Base-by-base conservation (phyloP, 2,113 vertebrate genomes). In the Psilopogon haemacephalus region DNA sequence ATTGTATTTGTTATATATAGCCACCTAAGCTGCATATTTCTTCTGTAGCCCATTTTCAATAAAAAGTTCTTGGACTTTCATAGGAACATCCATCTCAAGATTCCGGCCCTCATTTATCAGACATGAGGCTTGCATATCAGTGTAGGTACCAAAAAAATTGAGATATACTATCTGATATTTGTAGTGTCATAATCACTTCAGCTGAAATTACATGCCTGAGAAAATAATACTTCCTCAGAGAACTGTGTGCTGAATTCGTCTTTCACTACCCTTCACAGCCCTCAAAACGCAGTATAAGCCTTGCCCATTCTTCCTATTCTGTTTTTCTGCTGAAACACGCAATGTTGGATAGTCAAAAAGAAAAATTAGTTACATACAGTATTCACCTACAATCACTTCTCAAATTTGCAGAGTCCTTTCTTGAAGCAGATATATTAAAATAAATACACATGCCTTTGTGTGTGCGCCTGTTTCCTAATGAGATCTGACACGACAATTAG, bases 401-500 rank as follows among this genome's bases (percentile, higher is more conserved):
- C 38, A 84, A 78, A 42, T 58, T 58, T 68, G 27, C 69, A 48
- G 52, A 60, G 11, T 30, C 5, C 50, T 33, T 69, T 55, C 65
- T 28, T 50, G 32, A 90, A 72, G 65, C 42, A 69, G 14, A 3
- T 11, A 20, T 11, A 15, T 70, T 86, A 58, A 89, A 87, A 76
- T 21, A 76, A 90, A 24, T 40, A 63, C 37, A 56, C 12, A n/a
- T 18, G 50, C 19, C 40, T 84, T 35, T 38, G 55, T 54, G 54
- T 55, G 54, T 40, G 30, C 56, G 84, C 42, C 44, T 11, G 0
- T 55, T 89, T 90, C 59, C 86, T 95, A 90, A 95, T n/a, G 28
- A 86, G 67, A 92, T 58, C 58, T 89, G 90, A 93, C 78, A 91
- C 28, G 68, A 37, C 62, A 95, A 93, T 95, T 92, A 88, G 73